Base-by-base conservation (phyloP, 2,113 vertebrate genomes). In the Pogona vitticeps region DNA sequence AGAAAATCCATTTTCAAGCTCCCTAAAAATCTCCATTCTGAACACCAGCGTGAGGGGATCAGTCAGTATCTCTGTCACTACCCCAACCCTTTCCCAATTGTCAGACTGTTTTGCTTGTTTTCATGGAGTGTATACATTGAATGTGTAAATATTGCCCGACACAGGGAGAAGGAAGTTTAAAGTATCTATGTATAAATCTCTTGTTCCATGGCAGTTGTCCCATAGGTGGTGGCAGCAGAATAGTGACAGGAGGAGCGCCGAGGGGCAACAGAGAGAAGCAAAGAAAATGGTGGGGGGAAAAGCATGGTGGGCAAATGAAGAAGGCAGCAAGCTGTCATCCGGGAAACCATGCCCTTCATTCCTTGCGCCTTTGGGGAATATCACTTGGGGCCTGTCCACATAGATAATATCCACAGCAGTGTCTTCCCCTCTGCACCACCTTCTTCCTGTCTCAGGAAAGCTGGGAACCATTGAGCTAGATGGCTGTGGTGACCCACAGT, bases 1-100 rank as follows among this genome's bases (percentile, higher is more conserved):
- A 80, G 78, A 84, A 72, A 52, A 12, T 46, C 3, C 4, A 42
- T 42, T 70, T 83, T 23, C 1, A 61, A 71, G 28, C 13, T 40
- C 31, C 82, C 58, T 6, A 20, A 84, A n/a, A 70, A 42, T 85
- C 31, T 88, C 72, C 90, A 88, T 89, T 87, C 80, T 75, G 52
- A 87, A 79, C 90, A 92, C 86, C 93, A 75, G 36, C 87, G 80
- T 76, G 76, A 89, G 61, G 82, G 13, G 76, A 84, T 68, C 78
- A 28, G 76, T 42, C 72, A 46, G 13, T 83, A 15, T 36, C 65
- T 18, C 59, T 2, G 21, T 70, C 56, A n/a, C 18, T 61, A 42
- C n/a, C 8, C 3, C 17, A n/a, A 20, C 21, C 38, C 1, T 42
- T 17, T 40, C 76, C 75, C 75, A 42, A 0, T 0, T n/a, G 18